Base-by-base conservation (phyloP, 2,113 vertebrate genomes). In the Ellobius talpinus region DNA sequence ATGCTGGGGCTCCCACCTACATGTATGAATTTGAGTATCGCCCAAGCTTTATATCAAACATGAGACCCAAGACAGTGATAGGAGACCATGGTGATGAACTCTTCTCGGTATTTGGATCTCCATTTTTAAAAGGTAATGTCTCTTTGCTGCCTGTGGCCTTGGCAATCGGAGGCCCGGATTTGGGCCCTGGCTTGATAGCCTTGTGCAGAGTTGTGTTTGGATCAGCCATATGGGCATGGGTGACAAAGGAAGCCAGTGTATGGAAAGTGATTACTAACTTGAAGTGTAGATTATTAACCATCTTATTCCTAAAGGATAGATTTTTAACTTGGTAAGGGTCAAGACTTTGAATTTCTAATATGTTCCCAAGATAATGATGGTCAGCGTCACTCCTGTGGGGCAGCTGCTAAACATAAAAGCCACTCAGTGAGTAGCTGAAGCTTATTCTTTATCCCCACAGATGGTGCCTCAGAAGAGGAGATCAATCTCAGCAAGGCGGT, bases 401-500 rank as follows among this genome's bases (percentile, higher is more conserved):
- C 1, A 6, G 4, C 12, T 55, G 4, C 1, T 29, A 3, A 52
- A 36, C 24, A 16, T 1, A 1, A 0, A 1, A 73, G 21, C 7
- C 23, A 4, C 2, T 7, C 8, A n/a, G 52, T 10, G n/a, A 85
- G 24, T 21, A 63, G 31, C 55, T 33, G 78, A 36, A 12, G 4
- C 50, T 63, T 50, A 65, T 52, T 33, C n/a, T 26, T 39, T 45
- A 11, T 76, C 63, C 45, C 16, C 21, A 55, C 77, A 98, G 98
- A 5, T 0, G 89, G 81, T 0, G 90, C 73, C 36, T 61, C 95
- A 0, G 95, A 96, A 50, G 97, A 97, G 21, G 98, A 98, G 42
- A 45, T 6, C 45, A 78, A 81, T 23, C 90, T 97, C 45, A 97
- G 97, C 96, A 97, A 85, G 94, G 96, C n/a, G 66, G 0, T 97